Percentiles rank a stretch among this genome's conserved stretches.
These are phyloP conservation scores for Eupithecia subumbrata DNA, from an alignment of 2,888 invertebrate genomes.

Conservation along the genomic window DNA sequence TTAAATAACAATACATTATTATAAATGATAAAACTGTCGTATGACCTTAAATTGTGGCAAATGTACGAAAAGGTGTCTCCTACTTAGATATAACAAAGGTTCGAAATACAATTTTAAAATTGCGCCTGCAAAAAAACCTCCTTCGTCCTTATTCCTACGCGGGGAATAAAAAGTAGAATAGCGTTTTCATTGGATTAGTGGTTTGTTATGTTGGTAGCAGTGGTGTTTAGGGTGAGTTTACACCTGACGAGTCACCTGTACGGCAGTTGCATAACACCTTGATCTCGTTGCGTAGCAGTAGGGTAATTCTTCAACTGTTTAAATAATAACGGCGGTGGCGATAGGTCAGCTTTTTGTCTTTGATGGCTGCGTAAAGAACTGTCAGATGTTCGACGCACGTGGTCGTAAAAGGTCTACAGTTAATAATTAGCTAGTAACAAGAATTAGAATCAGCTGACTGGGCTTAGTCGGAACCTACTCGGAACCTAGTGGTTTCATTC, in stretches of 20 bases:
- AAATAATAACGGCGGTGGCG: conserved; percentile 56
- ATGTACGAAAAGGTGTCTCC: conserved; percentile 44
- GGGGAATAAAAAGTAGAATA: conserved; percentile 29
- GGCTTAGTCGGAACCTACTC: neutral
- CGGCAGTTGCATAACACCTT: conserved; percentile 71
- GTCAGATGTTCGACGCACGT: conserved; percentile 69
- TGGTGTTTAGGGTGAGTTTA: conserved; percentile 57
- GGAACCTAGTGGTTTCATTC: neutral
- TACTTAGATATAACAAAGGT: conserved; percentile 41
- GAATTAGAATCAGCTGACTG: conserved; percentile 26
- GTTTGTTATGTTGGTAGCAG: conserved; percentile 39
- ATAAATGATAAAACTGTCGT: conserved; percentile 60
- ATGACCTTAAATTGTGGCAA: conserved; percentile 48
- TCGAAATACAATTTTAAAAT: conserved; percentile 34
- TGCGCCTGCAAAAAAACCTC: conserved; percentile 24
- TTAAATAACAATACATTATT: conserved; percentile 46
- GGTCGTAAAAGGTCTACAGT: conserved; percentile 51
- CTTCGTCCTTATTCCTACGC: conserved; percentile 27
- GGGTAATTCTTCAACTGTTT: conserved; percentile 52
- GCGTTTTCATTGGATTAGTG: conserved; percentile 22
- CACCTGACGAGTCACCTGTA: conserved; percentile 74
- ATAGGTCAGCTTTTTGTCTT: conserved; percentile 74
- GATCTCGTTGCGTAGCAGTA: conserved; percentile 54
- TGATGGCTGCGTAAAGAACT: conserved; percentile 63
- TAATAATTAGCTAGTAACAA: conserved; percentile 18